Evolutionary conservation across 2,113 vertebrate genomes (phyloP).

Genomic region (Pterocles gutturalis): DNA sequence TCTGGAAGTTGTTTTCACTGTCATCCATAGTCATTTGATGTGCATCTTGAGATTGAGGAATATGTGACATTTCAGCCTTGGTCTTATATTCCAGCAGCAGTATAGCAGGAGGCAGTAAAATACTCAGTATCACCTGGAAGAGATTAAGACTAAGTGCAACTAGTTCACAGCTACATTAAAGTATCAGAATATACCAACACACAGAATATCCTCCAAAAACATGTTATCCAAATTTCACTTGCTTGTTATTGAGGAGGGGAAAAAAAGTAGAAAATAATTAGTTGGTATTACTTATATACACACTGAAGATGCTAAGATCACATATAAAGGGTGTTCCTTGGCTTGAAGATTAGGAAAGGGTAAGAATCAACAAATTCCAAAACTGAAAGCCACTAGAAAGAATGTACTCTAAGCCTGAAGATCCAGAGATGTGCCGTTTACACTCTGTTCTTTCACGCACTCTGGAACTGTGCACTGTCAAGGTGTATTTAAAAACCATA

Average conservation of each 20-base stretch:
- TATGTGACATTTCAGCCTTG: conserved; percentile 99
- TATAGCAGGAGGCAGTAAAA: conserved; percentile 94
- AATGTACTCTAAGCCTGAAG: neutral
- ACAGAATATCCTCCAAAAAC: neutral
- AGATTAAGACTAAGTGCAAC: neutral
- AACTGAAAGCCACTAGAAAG: neutral
- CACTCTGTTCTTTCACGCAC: neutral
- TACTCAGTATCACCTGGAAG: conserved; percentile 95
- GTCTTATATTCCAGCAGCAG: conserved; percentile 97
- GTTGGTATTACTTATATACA: conserved; percentile 2
- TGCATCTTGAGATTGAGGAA: conserved; percentile 96
- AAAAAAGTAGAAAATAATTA: neutral
- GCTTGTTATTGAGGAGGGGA: neutral
- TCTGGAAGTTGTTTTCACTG: conserved; percentile 96
- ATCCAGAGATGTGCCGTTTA: neutral
- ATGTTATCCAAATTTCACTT: neutral
- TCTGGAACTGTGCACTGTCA: neutral
- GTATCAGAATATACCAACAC: neutral
- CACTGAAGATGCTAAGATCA: neutral
- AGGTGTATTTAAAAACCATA: neutral
- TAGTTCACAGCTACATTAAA: neutral
- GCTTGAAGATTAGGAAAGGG: neutral
- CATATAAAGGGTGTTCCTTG: neutral
- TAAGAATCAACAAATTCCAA: neutral
- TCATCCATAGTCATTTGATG: conserved; percentile 99